Conservation (phyloP, 30 jellyfish, hydroid and myxozoan genomes). For the Hydractinia symbiolongicarpus region DNA sequence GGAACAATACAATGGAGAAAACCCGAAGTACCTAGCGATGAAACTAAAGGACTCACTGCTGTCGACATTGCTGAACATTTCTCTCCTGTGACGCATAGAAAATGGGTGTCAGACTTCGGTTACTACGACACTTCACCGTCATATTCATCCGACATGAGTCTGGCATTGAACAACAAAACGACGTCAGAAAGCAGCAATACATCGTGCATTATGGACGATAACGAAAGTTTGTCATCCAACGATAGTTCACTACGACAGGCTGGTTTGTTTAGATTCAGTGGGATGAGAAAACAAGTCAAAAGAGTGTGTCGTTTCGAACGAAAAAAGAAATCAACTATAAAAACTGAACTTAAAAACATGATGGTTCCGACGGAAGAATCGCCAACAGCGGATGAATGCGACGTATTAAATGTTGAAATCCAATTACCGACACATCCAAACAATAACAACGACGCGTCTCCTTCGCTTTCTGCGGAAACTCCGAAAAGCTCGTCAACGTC, state of each 20-base stretch:
- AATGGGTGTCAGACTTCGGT: slow-evolving; percentile 1
- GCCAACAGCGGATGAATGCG: background rate
- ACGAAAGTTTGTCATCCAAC: background rate
- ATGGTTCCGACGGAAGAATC: background rate
- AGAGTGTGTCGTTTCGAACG: slow-evolving; percentile 5
- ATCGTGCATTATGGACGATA: background rate
- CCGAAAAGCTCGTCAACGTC: slow-evolving; percentile 4
- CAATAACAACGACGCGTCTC: too few relatives aligned
- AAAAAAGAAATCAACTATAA: background rate
- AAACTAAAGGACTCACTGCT: background rate
- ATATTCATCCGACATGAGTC: background rate
- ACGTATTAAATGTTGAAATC: too few relatives aligned
- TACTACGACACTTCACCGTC: background rate
- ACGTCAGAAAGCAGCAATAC: background rate
- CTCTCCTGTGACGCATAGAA: background rate
- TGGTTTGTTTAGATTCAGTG: background rate
- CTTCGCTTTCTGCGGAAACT: background rate
- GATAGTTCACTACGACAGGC: background rate
- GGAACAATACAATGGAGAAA: background rate
- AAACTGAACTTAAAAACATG: background rate
- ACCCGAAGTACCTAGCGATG: background rate
- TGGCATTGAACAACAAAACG: background rate
- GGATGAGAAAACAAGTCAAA: slow-evolving; percentile 11
- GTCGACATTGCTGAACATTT: slow-evolving; percentile 7
- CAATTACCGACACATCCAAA: too few relatives aligned